Evolutionary conservation across 2,888 invertebrate genomes (phyloP), one percentile per base, ranked within the genome.

Genomic region (Hemicrepidius hirtus): DNA sequence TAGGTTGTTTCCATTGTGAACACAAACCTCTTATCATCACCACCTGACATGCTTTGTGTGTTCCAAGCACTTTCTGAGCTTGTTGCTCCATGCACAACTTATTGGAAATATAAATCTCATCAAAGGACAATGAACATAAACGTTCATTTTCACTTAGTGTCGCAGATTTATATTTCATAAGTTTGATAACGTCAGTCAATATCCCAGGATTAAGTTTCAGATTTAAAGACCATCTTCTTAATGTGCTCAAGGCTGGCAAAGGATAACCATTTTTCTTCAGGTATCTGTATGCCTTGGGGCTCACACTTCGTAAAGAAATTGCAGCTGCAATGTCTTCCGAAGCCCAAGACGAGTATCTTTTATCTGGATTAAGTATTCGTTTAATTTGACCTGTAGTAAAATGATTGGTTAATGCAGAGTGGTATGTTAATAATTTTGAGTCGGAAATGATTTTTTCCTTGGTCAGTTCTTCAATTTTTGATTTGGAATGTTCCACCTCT

Each of bases 381-480:
- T 53, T 53, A 37, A 59, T 59, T 13, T 59, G 59, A 59, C 59
- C 59, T 59, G 59, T 1, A 3, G 59, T 59, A n/a, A 59, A 59
- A 10, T 12, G 24, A 18, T 59, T 59, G 5, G 9, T 37, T 16
- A 59, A 35, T 35, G 24, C 24, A 24, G 24, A 3, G 5, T 24
- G 2, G 5, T 3, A 24, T 24, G 3, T 24, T 24, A 24, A 37
- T n/a, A 24, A 10, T 13, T 59, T 59, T 16, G 9, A 32, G n/a
- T 59, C 28, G 24, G 5, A 35, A 37, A 28, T 9, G 4, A 24
- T 4, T 16, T 28, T 59, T 5, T 37, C 37, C 3, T 37, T 37
- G 3, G 37, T 37, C 37, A 28, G 28, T 28, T 21, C n/a, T 20
- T 53, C 13, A 53, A 21, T 53, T 53, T 53, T n/a, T 53, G 21